phyloP scores from a whole-genome alignment of 2,797 vertebrate genomes.

The Glossophaga mutica region DNA sequence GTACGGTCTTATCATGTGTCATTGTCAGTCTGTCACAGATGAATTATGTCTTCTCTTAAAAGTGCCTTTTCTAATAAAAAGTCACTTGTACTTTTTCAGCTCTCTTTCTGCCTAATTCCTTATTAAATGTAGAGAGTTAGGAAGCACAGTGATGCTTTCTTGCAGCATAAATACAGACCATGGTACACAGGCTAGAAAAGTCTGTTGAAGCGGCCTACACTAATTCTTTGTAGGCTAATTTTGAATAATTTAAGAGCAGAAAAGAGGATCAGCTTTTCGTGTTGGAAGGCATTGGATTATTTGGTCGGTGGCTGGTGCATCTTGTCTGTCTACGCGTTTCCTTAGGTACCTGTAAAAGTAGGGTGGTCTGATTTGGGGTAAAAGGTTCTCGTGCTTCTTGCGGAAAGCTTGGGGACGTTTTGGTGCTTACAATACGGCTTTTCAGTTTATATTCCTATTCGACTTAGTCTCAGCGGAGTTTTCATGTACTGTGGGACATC shows the following conservation, averaged over 20 bases:
- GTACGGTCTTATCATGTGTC: background rate
- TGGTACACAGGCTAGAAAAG: background rate
- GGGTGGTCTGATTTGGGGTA: background rate
- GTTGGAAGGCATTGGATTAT: slow-evolving; percentile 35
- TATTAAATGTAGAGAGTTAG: background rate
- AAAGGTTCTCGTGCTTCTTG: background rate
- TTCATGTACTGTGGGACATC: background rate
- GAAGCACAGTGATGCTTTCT: background rate
- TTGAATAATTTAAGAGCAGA: slow-evolving; percentile 66
- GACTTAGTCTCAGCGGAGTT: background rate
- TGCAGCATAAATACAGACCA: background rate
- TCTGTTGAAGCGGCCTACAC: background rate
- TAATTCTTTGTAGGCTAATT: slow-evolving; percentile 55
- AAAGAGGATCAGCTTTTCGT: slow-evolving; percentile 51
- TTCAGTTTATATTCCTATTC: slow-evolving; percentile 9
- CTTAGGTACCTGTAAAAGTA: background rate
- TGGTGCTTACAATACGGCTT: background rate
- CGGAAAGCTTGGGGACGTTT: slow-evolving; percentile 21
- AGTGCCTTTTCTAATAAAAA: slow-evolving; percentile 39
- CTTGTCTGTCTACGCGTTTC: background rate
- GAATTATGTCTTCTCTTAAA: slow-evolving; percentile 13
- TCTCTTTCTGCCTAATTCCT: background rate
- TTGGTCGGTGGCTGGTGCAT: background rate
- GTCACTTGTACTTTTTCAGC: background rate
- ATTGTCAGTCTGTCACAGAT: background rate